Base-by-base conservation (phyloP, 2,113 vertebrate genomes). In the Carettochelys insculpta region DNA sequence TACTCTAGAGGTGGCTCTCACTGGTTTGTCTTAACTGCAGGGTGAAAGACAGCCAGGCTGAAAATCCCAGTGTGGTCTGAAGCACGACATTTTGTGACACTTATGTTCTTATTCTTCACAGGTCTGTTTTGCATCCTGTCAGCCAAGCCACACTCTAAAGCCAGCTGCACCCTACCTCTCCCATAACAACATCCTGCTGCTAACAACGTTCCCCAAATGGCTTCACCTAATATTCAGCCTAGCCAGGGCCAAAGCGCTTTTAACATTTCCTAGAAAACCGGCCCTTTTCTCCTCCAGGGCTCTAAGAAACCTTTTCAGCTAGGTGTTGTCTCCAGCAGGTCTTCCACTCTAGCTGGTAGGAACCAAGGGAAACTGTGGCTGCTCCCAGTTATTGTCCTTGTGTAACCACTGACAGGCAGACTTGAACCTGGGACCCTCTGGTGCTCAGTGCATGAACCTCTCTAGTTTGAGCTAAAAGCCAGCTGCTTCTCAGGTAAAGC, bases 11-110 rank as follows among this genome's bases (percentile, higher is more conserved):
- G 54, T n/a, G 81, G 50, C n/a, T 51, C 48, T 38, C 47, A 38
- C 27, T n/a, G 83, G 61, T 82, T 94, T 82, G 6, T 52, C 83
- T 80, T 68, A 84, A 93, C 92, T 90, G 80, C 78, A 61, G 20
- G 7, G 47, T 20, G 45, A 93, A 75, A 7, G 68, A 25, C 68
- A 80, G 83, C 41, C 43, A 1, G 11, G 90, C 75, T 90, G 88
- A 50, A 89, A 51, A 85, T 13, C 53, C 78, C 7, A 2, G 19
- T 71, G 58, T 79, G 14, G 31, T 5, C 29, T 12, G n/a, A 43
- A 53, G 75, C 22, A 29, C 3, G 89, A 38, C 50, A 50, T 83
- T 56, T 84, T 58, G 16, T 31, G 11, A 85, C 80, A 52, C 58
- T 82, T 13, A 75, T 45, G 1, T 53, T 91, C 87, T 8, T 48